Evolutionary conservation across 2,113 vertebrate genomes (phyloP).

Genomic region (Antechinus flavipes): DNA sequence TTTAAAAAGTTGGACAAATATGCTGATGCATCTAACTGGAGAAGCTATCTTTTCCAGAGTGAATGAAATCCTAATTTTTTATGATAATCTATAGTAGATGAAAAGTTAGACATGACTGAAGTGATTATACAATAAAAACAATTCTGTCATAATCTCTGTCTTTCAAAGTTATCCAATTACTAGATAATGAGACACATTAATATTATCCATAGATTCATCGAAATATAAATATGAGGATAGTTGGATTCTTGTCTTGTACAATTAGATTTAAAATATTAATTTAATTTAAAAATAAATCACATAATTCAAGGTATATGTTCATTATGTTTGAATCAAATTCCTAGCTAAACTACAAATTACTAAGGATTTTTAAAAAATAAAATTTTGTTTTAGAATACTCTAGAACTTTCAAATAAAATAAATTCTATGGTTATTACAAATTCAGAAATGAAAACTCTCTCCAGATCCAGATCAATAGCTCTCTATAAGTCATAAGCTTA

Average conservation of each 20-base stretch:
- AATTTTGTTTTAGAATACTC: background rate
- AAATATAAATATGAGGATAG: constrained; percentile 54
- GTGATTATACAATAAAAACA: too few relatives aligned
- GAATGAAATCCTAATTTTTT: background rate
- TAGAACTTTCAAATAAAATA: background rate
- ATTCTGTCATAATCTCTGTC: fast-evolving
- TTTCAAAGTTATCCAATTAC: constrained; percentile 18
- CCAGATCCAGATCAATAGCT: background rate
- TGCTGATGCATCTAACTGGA: background rate
- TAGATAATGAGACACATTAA: constrained; percentile 54
- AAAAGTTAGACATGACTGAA: background rate
- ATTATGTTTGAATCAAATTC: background rate
- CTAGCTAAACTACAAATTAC: background rate
- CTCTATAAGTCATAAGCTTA: background rate
- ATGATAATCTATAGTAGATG: background rate
- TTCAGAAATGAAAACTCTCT: background rate
- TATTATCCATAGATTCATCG: constrained; percentile 56
- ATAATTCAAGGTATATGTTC: background rate
- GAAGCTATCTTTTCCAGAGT: constrained; percentile 27
- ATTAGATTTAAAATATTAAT: background rate
- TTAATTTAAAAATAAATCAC: too few relatives aligned
- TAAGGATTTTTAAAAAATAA: background rate
- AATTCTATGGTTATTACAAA: background rate
- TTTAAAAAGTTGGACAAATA: background rate
- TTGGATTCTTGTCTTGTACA: background rate